These are phyloP conservation scores for Indri indri DNA, from an alignment of 2,113 vertebrate genomes.

Conservation along the genomic window DNA sequence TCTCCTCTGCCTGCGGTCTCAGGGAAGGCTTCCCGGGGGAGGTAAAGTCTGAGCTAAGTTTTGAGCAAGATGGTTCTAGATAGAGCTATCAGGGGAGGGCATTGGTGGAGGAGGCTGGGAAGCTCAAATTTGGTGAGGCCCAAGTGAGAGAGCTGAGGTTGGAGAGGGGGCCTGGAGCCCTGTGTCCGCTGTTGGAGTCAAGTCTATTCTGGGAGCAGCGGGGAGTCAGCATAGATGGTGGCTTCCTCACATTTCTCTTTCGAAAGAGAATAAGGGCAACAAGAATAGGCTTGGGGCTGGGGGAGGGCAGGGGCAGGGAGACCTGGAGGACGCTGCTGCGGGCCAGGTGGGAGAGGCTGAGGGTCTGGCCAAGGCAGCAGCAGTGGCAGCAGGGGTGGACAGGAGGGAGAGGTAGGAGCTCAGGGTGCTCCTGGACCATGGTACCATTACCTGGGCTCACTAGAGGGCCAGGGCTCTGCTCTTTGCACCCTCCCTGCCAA, in stretches of 20 bases:
- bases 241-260: not conserved
- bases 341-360: not conserved
- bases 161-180: not conserved
- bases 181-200: not conserved
- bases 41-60: not conserved
- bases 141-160: not conserved
- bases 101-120: no score
- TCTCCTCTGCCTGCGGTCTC: not conserved
- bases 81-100: not conserved
- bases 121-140: not conserved
- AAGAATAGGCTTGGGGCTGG: not conserved
- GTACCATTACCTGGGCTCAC: not conserved
- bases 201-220: not conserved
- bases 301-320: not conserved
- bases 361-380: not conserved
- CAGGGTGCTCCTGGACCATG: not conserved
- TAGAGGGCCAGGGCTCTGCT: not conserved
- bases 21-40: not conserved
- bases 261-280: not conserved
- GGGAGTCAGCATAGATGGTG: accelerated
- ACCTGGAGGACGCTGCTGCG: not conserved
- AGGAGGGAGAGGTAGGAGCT: not conserved
- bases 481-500: not conserved
- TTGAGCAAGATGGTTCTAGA: not conserved
- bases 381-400: accelerated